Percentiles rank a stretch among this genome's conserved stretches.
Conservation (phyloP, 2,888 invertebrate species). For the Thera britannica region DNA sequence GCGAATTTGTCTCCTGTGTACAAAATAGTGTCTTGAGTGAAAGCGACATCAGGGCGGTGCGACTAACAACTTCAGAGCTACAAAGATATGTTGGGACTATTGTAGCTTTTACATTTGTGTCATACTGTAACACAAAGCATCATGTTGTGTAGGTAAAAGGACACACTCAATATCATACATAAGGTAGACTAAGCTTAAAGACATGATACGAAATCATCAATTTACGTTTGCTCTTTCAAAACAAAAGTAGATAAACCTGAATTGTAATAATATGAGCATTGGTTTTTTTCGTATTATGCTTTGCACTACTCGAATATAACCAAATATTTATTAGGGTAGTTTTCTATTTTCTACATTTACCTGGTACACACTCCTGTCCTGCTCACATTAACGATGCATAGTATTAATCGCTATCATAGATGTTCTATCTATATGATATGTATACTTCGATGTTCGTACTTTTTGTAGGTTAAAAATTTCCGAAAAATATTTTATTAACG, state of each 20-base stretch:
- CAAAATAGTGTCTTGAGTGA: too few species aligned
- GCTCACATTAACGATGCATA: slow-evolving; percentile 19
- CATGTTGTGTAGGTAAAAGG: background rate
- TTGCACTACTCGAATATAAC: background rate
- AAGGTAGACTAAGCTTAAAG: background rate
- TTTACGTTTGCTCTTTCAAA: background rate
- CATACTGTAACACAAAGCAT: background rate
- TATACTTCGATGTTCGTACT: slow-evolving; percentile 64
- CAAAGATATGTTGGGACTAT: background rate
- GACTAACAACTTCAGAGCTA: background rate
- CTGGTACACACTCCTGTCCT: slow-evolving; percentile 35
- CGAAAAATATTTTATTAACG: slow-evolving; percentile 57
- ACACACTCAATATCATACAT: background rate
- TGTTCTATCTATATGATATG: slow-evolving; percentile 36
- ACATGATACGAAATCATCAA: background rate
- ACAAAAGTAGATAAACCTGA: too few species aligned
- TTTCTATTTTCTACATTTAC: slow-evolving; percentile 23
- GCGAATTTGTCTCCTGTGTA: too few species aligned
- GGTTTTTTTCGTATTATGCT: slow-evolving; percentile 12
- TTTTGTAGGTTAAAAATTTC: slow-evolving; percentile 43
- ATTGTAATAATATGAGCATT: too few species aligned
- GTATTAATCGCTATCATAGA: slow-evolving; percentile 48
- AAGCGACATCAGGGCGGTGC: too few species aligned
- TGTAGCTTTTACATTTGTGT: background rate
- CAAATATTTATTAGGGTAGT: background rate